Percentiles rank a stretch among this genome's conserved stretches.
Conservation (phyloP, 2,888 invertebrate genomes). For the Xylota segnis region DNA sequence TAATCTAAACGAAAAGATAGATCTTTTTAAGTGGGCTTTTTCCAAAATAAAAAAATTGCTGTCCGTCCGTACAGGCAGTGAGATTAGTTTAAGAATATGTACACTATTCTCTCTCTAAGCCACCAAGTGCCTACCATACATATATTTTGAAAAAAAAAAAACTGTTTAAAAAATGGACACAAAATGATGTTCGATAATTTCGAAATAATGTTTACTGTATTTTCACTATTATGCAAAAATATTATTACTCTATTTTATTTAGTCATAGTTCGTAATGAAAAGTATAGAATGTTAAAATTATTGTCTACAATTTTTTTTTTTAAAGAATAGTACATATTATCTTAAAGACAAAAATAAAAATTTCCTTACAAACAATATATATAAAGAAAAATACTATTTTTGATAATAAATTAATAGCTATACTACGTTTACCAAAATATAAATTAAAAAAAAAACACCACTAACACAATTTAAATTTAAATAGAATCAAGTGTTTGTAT, state of each 20-base stretch:
- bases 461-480: background rate
- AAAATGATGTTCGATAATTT: background rate
- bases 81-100: conserved; percentile 12
- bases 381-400: conserved; percentile 25
- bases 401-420: background rate
- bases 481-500: conserved; percentile 7
- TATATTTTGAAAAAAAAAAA: conserved; percentile 29
- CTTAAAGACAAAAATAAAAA: conserved; percentile 1
- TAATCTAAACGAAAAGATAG: background rate
- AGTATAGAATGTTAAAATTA: conserved; percentile 1
- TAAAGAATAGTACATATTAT: conserved; percentile 10
- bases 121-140: conserved; percentile 30
- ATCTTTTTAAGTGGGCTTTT: conserved; percentile 4
- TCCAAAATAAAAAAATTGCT: conserved; percentile 1
- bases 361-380: conserved; percentile 10
- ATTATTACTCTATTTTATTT: conserved; percentile 22
- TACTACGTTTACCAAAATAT: conserved; percentile 10
- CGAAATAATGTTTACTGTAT: background rate
- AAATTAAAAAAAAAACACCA: background rate
- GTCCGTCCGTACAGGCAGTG: conserved; percentile 35
- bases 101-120: conserved; percentile 9
- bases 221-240: conserved; percentile 16
- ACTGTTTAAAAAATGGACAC: conserved; percentile 6
- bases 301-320: conserved; percentile 13
- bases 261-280: conserved; percentile 31